A percentile compares a stretch with the other conserved stretches of the same genome.
phyloP scores from a whole-genome alignment of 1,140 invertebrate species.

The Drosophila watanabei region DNA sequence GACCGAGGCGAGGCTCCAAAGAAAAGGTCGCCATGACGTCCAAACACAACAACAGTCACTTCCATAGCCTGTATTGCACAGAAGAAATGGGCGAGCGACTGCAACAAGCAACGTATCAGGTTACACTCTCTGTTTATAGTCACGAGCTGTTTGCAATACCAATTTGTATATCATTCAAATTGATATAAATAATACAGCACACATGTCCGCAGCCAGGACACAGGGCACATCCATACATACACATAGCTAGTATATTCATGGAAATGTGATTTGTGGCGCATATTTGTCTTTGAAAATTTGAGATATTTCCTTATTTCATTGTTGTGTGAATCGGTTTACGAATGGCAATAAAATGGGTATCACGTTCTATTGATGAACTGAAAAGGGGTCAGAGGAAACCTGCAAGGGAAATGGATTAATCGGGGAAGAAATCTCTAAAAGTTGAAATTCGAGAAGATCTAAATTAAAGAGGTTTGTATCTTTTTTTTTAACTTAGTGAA shows the following conservation, averaged over 20 bases:
- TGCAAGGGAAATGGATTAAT: background rate
- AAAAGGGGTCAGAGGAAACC: background rate
- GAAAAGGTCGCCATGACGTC: constrained; percentile 55
- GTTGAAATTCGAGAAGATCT: background rate
- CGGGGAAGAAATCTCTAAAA: background rate
- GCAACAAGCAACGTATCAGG: constrained; percentile 54
- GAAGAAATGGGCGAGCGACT: constrained; percentile 54
- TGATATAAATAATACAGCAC: constrained; percentile 69
- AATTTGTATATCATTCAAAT: constrained; percentile 71
- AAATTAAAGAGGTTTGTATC: too few relatives aligned
- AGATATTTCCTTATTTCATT: constrained; percentile 26
- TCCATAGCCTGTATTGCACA: constrained; percentile 34
- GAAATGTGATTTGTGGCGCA: constrained; percentile 42
- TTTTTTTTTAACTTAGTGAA: background rate
- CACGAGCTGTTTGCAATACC: constrained; percentile 47
- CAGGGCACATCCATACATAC: background rate
- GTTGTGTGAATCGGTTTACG: constrained; percentile 30
- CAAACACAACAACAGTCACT: constrained; percentile 14
- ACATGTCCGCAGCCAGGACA: constrained; percentile 13
- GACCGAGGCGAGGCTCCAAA: constrained; percentile 7
- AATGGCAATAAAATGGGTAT: constrained; percentile 24
- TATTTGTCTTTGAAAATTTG: constrained; percentile 48
- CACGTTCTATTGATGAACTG: constrained; percentile 30
- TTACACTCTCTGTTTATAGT: constrained; percentile 47
- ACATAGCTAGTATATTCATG: constrained; percentile 12